These are phyloP conservation scores for Octonoba sinensis DNA, from an alignment of 2,888 invertebrate genomes.

Conservation along the genomic window DNA sequence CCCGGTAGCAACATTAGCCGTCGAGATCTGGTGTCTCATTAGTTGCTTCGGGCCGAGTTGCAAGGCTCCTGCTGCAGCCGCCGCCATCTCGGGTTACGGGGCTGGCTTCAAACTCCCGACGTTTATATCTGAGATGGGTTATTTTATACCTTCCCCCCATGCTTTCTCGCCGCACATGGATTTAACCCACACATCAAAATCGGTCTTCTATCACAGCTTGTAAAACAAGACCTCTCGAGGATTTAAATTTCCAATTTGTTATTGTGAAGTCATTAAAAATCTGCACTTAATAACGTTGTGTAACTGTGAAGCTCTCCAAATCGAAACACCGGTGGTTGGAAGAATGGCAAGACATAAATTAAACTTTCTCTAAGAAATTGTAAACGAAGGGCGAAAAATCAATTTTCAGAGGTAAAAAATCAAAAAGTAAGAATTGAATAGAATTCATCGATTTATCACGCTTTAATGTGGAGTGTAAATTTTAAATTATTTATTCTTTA, in stretches of 20 bases:
- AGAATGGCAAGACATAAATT: too few relatives aligned
- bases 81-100: constrained; percentile 34
- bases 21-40: constrained; percentile 61
- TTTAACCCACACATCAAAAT: constrained; percentile 52
- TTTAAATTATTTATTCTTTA: too few relatives aligned
- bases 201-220: constrained; percentile 21
- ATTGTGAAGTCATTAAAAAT: constrained; percentile 41
- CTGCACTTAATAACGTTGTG: too few relatives aligned
- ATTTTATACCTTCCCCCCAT: constrained; percentile 51
- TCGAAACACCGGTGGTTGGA: too few relatives aligned
- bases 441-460: too few relatives aligned
- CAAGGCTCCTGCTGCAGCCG: constrained; percentile 49
- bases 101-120: constrained; percentile 51
- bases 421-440: too few relatives aligned
- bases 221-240: constrained; percentile 23
- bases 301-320: too few relatives aligned
- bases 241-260: constrained; percentile 62
- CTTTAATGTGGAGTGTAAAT: too few relatives aligned
- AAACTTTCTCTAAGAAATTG: too few relatives aligned
- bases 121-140: constrained; percentile 57
- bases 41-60: constrained; percentile 61
- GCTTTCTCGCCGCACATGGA: constrained; percentile 14
- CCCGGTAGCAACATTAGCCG: constrained; percentile 52
- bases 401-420: too few relatives aligned
- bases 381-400: too few relatives aligned